A percentile compares a stretch with the other conserved stretches of the same genome.
Evolutionary conservation across 1,140 invertebrate genomes (phyloP).

Genomic region (Platyura marginata): DNA sequence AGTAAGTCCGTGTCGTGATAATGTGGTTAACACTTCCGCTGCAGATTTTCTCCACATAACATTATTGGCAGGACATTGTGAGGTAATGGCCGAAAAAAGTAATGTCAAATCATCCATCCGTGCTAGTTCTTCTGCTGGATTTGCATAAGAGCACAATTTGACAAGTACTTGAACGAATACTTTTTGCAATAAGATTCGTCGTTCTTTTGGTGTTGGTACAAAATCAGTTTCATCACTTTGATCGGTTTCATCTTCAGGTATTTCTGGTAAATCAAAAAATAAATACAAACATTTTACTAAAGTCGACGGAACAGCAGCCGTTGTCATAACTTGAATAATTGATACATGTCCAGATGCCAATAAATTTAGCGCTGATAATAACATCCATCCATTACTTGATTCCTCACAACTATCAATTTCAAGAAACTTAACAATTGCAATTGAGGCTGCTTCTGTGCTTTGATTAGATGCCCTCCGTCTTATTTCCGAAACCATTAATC

Average conservation of each 20-base stretch:
- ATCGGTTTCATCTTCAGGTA: constrained; percentile 63
- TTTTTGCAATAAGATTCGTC: constrained; percentile 83
- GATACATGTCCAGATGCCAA: constrained; percentile 66
- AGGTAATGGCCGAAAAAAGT: constrained; percentile 92
- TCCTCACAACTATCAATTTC: constrained; percentile 86
- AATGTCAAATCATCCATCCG: constrained; percentile 90
- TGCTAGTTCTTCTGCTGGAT: constrained; percentile 89
- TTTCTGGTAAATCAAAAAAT: constrained; percentile 92
- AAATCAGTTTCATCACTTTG: constrained; percentile 65
- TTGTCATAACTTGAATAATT: constrained; percentile 83
- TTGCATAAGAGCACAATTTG: constrained; percentile 74
- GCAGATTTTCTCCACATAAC: constrained; percentile 92
- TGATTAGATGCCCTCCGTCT: constrained; percentile 84
- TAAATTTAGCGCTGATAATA: constrained; percentile 79
- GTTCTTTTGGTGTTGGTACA: constrained; percentile 73
- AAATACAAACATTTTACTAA: constrained; percentile 97
- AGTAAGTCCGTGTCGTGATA: constrained; percentile 84
- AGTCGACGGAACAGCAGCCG: constrained; percentile 87
- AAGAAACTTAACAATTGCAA: constrained; percentile 88
- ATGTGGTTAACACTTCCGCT: constrained; percentile 87
- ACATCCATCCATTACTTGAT: constrained; percentile 91
- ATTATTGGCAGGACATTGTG: constrained; percentile 82
- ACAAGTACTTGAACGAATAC: constrained; percentile 94
- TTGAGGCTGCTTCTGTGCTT: constrained; percentile 86
- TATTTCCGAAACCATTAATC: constrained; percentile 90